phyloP scores from a whole-genome alignment of 2,797 vertebrate species.

The Lagorchestes hirsutus region DNA sequence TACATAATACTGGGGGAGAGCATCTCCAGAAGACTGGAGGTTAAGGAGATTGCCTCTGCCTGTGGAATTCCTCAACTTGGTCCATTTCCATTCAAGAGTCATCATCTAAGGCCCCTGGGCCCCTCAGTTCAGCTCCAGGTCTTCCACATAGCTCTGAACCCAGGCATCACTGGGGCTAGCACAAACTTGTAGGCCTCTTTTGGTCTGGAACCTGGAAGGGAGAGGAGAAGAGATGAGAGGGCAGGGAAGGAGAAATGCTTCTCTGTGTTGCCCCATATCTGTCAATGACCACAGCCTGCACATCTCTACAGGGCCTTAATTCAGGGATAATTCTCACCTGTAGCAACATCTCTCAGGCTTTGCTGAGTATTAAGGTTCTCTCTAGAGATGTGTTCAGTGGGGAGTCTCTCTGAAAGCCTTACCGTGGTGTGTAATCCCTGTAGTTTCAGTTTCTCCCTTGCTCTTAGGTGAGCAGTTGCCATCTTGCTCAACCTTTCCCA shows the following conservation, averaged over 20 bases:
- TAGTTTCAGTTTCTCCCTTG: neutral
- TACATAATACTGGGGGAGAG: neutral
- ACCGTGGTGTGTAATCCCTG: neutral
- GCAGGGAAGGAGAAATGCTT: neutral
- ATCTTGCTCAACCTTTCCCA: neutral
- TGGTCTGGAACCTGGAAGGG: conserved; percentile 74
- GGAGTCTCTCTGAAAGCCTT: neutral
- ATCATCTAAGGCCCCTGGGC: neutral
- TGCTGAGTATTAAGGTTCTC: neutral
- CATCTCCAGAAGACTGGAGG: neutral
- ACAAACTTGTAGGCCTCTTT: conserved; percentile 67
- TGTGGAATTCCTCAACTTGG: neutral
- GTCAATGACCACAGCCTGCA: neutral
- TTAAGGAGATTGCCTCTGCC: neutral
- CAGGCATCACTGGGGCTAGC: conserved; percentile 64
- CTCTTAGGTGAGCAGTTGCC: neutral
- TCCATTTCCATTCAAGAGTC: neutral
- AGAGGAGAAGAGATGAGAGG: neutral
- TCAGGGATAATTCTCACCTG: neutral
- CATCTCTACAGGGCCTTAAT: neutral
- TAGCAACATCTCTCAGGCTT: neutral
- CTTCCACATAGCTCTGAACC: conserved; percentile 65
- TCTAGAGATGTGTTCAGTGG: neutral
- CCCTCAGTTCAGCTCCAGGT: conserved; percentile 66
- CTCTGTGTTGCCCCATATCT: rapidly evolving